Base-by-base conservation (phyloP, 1,140 invertebrate genomes). In the Stratiolaelaps scimitus region DNA sequence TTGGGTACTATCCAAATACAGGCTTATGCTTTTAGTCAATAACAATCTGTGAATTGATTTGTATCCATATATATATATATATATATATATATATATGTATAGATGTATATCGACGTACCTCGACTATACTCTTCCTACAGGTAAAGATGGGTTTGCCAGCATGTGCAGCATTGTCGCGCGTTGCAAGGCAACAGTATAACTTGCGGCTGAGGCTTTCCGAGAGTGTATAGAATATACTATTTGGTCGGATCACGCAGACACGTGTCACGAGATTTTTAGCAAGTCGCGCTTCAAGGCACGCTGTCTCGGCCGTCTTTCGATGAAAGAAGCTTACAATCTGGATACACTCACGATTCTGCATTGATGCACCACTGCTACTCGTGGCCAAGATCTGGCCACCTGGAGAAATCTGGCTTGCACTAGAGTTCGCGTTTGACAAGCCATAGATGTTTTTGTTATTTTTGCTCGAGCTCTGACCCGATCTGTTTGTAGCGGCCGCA, bases 191-290 rank as follows among this genome's bases (percentile, higher is more conserved):
- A 23, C 53, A 60, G 53, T 60, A 60, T 17, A 60, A 23, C 34
- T 60, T 60, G 26, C 53, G 53, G 34, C 34, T 60, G 23, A 34
- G 26, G 23, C 53, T 60, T 34, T 60, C 53, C 6, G 34, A 34
- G 13, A 60, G 53, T 26, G 53, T 60, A 23, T 60, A 60, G 53
- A 60, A 60, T 17, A 60, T 23, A 60, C 34, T 60, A 34, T 60
- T 60, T 23, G 53, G 53, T 26, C 53, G 53, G 4, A 60, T 60
- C 1, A 60, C 53, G 53, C 53, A 60, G 53, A 60, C 34, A 17
- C 53, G 26, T 23, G 53, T 60, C 26, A 60, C 53, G 17, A 19
- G 53, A 29, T 60, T 34, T 60, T 15, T 60, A 26, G 26, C 26
- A 17, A 60, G 23, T 60, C 53, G 53, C 6, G 26, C 34, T 23